These are phyloP conservation scores for Centrocercus urophasianus DNA, from an alignment of 2,113 vertebrate genomes.

Conservation along the genomic window DNA sequence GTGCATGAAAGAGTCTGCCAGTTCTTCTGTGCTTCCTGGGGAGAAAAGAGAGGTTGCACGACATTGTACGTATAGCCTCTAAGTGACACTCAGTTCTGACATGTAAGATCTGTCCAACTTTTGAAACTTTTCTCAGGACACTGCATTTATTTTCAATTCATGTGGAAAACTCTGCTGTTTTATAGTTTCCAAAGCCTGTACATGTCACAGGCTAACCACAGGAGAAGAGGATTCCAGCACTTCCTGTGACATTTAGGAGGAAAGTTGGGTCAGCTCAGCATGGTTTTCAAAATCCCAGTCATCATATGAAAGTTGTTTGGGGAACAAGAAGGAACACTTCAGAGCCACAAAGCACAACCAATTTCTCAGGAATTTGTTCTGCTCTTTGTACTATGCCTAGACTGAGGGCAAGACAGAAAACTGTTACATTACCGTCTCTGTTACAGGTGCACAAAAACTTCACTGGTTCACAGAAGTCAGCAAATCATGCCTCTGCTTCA, in stretches of 20 bases:
- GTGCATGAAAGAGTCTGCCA: neutral
- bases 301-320: constrained; percentile 52
- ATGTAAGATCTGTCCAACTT: neutral
- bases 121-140: neutral
- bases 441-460: constrained; percentile 4
- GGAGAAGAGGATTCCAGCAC: constrained; percentile 6
- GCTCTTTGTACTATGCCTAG: neutral
- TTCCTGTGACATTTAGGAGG: constrained; percentile 53
- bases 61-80: neutral
- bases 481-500: neutral
- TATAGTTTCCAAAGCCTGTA: constrained; percentile 32
- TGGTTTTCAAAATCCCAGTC: constrained; percentile 52
- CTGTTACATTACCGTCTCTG: neutral
- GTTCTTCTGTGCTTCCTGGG: constrained; percentile 16
- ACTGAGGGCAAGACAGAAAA: neutral
- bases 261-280: constrained; percentile 21
- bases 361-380: constrained; percentile 21
- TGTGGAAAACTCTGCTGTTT: neutral
- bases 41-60: neutral
- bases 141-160: constrained; percentile 38
- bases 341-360: neutral
- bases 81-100: neutral
- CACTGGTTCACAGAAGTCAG: constrained; percentile 23
- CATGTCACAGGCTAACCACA: constrained; percentile 1
- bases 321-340: constrained; percentile 8